A percentile compares a stretch with the other conserved stretches of the same genome.
Evolutionary conservation across 2,113 vertebrate species (phyloP).

Genomic region (Noturus placidus): DNA sequence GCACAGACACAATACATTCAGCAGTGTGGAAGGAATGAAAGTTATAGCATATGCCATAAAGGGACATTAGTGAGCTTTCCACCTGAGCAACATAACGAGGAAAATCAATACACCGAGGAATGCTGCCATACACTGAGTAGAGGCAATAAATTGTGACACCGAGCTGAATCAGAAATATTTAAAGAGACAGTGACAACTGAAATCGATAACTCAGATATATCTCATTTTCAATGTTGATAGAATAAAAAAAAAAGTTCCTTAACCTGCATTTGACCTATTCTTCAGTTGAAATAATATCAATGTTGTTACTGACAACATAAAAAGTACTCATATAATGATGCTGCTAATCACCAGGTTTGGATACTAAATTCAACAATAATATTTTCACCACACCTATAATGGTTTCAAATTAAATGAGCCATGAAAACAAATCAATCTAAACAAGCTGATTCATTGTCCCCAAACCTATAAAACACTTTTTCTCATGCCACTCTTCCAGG

Average conservation of each 20-base stretch:
- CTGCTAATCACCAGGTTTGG: slow-evolving; percentile 38
- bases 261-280: slow-evolving; percentile 14
- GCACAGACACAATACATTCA: slow-evolving; percentile 5
- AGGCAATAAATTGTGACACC: slow-evolving; percentile 24
- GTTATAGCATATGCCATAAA: slow-evolving; percentile 18
- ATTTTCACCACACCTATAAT: slow-evolving; percentile 37
- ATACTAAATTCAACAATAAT: slow-evolving; percentile 38
- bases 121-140: slow-evolving; percentile 3
- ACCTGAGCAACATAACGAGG: slow-evolving; percentile 28
- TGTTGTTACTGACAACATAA: slow-evolving; percentile 7
- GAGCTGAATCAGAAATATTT: slow-evolving; percentile 38
- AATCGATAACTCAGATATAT: slow-evolving; percentile 32
- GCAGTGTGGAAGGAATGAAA: slow-evolving; percentile 21
- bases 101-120: slow-evolving; percentile 15
- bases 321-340: slow-evolving; percentile 31
- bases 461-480: slow-evolving; percentile 32
- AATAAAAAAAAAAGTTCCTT: slow-evolving; percentile 22
- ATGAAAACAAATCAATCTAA: slow-evolving; percentile 41
- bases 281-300: slow-evolving; percentile 8
- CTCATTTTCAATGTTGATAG: slow-evolving; percentile 30
- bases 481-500: slow-evolving; percentile 13
- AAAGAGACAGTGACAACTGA: slow-evolving; percentile 29
- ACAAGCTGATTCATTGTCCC: slow-evolving; percentile 38
- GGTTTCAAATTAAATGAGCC: slow-evolving; percentile 42
- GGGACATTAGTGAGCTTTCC: slow-evolving; percentile 33